Percentiles rank a stretch among this genome's conserved stretches.
phyloP scores from a whole-genome alignment of 2,888 invertebrate species.

The Hoplodrina ambigua region DNA sequence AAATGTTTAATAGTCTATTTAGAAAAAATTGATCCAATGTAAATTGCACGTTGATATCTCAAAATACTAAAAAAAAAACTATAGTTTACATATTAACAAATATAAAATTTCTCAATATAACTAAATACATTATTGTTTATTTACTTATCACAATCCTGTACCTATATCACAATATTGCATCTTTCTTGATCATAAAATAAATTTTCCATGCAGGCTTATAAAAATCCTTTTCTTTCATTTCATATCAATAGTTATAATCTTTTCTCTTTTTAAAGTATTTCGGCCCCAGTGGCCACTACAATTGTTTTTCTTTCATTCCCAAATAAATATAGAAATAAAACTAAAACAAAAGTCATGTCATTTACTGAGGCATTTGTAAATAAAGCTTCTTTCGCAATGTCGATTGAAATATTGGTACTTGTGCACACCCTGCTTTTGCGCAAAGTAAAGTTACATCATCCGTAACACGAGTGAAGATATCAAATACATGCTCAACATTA shows the following conservation, averaged over 20 bases:
- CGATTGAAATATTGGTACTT: conserved; percentile 81
- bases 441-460: conserved; percentile 74
- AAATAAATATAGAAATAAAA: background rate
- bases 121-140: background rate
- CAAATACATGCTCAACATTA: conserved; percentile 76
- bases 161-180: conserved; percentile 8
- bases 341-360: background rate
- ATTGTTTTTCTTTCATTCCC: conserved; percentile 17
- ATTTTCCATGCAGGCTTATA: background rate
- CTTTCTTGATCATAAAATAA: background rate
- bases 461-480: conserved; percentile 83
- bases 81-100: background rate
- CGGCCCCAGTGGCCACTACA: no score
- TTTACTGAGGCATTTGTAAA: conserved; percentile 67
- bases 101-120: background rate
- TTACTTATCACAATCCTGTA: conserved; percentile 3
- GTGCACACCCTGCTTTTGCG: conserved; percentile 67
- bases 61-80: background rate
- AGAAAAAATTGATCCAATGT: background rate
- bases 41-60: background rate
- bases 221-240: background rate
- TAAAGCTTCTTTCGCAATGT: conserved; percentile 83
- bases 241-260: background rate
- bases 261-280: no score
- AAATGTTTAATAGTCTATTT: no score